Evolutionary conservation across 2,113 vertebrate genomes (phyloP), one percentile per base, ranked within the genome.

Genomic region (Nesogale talazaci): DNA sequence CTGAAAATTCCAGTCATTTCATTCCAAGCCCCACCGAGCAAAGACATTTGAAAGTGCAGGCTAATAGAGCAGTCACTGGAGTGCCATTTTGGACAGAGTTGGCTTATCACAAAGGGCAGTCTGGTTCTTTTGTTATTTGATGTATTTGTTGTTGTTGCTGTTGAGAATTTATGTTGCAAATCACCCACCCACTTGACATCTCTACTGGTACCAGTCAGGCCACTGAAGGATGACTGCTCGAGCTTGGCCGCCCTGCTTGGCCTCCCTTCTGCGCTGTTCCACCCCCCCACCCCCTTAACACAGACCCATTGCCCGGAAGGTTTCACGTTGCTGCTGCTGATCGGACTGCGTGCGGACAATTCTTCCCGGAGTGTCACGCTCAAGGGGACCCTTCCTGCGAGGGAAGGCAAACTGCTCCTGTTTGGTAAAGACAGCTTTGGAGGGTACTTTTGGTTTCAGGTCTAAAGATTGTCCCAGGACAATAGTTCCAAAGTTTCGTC

Each of bases 1-100:
- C 95, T 90, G 94, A 90, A 96, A 95, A 92, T 72, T 88, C 1
- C 3, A 86, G 94, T 92, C 52, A 92, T 94, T 95, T 96, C 95
- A 93, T 97, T 92, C 94, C 27, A 96, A 95, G 42, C 88, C 78
- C 40, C 76, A 78, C 89, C 3, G 74, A 95, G 94, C 95, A 97
- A 95, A 96, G 86, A 94, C 83, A 70, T 94, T 90, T 80, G 78
- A 40, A 95, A 93, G 95, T 90, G 94, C 81, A 6, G 5, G 70
- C 92, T 97, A 82, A 34, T 91, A 27, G 15, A 81, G 96, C 80
- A 25, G 52, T 92, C 40, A 42, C 85, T n/a, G 59, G 90, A 90
- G 70, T 63, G 57, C 57, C 57, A 2, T 94, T 94, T 92, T 59
- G 36, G 65, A 79, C 82, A 15, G 0, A 11, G n/a, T 31, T 74